Conservation (phyloP, 2,797 vertebrate genomes). For the Acanthornis magna region DNA sequence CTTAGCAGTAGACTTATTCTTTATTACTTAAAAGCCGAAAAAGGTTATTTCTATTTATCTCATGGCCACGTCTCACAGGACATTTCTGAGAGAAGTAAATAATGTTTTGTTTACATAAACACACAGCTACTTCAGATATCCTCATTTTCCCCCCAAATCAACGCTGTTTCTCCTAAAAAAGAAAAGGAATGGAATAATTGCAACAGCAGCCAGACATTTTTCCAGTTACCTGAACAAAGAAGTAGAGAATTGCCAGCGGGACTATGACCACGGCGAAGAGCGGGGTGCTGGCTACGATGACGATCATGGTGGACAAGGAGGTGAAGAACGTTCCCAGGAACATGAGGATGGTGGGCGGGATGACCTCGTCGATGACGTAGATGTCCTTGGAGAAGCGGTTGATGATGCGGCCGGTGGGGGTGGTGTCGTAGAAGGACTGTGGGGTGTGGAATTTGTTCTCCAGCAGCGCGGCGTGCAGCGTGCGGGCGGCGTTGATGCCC, state of each 20-base stretch:
- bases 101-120: not conserved
- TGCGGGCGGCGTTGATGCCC: slow-evolving; percentile 83
- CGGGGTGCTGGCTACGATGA: slow-evolving; percentile 87
- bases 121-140: not conserved
- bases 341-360: slow-evolving; percentile 87
- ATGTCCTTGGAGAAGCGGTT: slow-evolving; percentile 98
- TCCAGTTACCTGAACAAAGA: slow-evolving; percentile 89
- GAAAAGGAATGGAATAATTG: not conserved
- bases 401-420: slow-evolving; percentile 92
- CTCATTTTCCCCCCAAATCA: not conserved
- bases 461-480: slow-evolving; percentile 84
- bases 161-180: not conserved
- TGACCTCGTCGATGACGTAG: slow-evolving; percentile 88
- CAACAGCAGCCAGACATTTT: not conserved
- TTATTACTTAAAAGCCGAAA: not conserved
- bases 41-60: not conserved
- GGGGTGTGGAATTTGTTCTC: slow-evolving; percentile 90
- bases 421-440: slow-evolving; percentile 96
- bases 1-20: not conserved
- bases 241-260: slow-evolving; percentile 85
- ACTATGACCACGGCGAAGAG: slow-evolving; percentile 85
- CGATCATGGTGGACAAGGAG: slow-evolving; percentile 87
- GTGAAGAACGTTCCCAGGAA: slow-evolving; percentile 85
- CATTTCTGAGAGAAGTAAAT: not conserved
- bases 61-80: not conserved